phyloP scores from a whole-genome alignment of 2,113 vertebrate genomes.

The Amazona vittata region DNA sequence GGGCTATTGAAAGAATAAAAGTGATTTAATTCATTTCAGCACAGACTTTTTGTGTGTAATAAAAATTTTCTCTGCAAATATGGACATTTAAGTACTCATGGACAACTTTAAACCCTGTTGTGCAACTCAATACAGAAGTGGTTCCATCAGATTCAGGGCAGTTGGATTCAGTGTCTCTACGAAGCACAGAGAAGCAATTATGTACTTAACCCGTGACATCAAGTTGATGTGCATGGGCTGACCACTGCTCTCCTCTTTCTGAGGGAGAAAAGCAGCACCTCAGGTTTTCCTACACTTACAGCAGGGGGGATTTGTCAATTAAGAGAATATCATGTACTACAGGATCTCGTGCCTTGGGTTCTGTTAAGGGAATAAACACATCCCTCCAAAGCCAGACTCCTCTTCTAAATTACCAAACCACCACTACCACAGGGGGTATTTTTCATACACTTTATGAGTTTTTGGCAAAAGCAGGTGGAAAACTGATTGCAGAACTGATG shows the following conservation, averaged over 20 bases:
- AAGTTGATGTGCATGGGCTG: fast-evolving
- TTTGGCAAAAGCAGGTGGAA: not conserved
- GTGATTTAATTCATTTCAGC: not conserved
- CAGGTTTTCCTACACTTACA: not conserved
- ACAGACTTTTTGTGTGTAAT: not conserved
- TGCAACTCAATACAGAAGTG: not conserved
- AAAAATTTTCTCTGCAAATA: not conserved
- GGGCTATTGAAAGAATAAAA: slow-evolving; percentile 78
- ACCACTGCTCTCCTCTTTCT: not conserved
- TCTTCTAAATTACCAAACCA: not conserved
- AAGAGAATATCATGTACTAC: not conserved
- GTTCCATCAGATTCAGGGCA: not conserved
- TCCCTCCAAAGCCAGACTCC: not conserved
- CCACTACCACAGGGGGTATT: fast-evolving
- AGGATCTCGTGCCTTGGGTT: not conserved
- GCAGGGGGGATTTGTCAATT: not conserved
- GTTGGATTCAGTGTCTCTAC: fast-evolving
- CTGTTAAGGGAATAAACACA: not conserved
- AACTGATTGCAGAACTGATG: not conserved
- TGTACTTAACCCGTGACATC: not conserved
- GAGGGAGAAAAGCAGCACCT: not conserved
- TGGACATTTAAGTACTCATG: not conserved
- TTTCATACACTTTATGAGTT: not conserved
- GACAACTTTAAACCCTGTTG: not conserved
- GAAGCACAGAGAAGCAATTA: not conserved